A percentile compares a stretch with the other conserved stretches of the same genome.
These are phyloP conservation scores for Atherinosoma microstoma DNA, from an alignment of 2,797 vertebrate genomes.

Conservation along the genomic window DNA sequence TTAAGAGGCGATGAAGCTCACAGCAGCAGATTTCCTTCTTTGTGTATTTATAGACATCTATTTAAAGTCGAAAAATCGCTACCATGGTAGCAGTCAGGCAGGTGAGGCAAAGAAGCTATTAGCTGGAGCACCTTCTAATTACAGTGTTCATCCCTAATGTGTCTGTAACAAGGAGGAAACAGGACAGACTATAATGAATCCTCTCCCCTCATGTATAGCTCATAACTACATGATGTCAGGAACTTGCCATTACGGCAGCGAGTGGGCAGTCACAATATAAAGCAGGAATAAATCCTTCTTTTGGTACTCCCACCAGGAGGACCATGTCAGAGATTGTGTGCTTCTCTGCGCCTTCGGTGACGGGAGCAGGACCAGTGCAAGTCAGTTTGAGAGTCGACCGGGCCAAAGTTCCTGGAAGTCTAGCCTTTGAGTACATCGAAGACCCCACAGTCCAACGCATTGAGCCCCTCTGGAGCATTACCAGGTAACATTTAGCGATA, in stretches of 20 bases:
- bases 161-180: slow-evolving; percentile 78
- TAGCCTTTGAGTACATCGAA: slow-evolving; percentile 93
- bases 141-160: slow-evolving; percentile 82
- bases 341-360: slow-evolving; percentile 88
- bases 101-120: slow-evolving; percentile 66
- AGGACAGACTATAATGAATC: slow-evolving; percentile 61
- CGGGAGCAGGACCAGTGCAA: slow-evolving; percentile 84
- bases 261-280: slow-evolving; percentile 51
- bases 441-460: slow-evolving; percentile 93
- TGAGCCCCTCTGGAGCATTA: slow-evolving; percentile 97
- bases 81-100: slow-evolving; percentile 63
- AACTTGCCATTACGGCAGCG: slow-evolving; percentile 41
- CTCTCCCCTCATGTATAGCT: slow-evolving; percentile 46
- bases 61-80: slow-evolving; percentile 72
- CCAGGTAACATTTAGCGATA: slow-evolving; percentile 82
- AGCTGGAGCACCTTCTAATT: slow-evolving; percentile 81
- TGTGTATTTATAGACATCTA: slow-evolving; percentile 75
- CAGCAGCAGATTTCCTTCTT: slow-evolving; percentile 52
- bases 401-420: slow-evolving; percentile 85
- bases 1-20: slow-evolving; percentile 43
- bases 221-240: slow-evolving; percentile 42
- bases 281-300: slow-evolving; percentile 39
- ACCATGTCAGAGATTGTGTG: slow-evolving; percentile 91
- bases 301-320: slow-evolving; percentile 76
- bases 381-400: slow-evolving; percentile 90